Percentiles rank a stretch among this genome's conserved stretches.
Evolutionary conservation across 2,797 vertebrate species (phyloP).

Genomic region (Parambassis ranga): DNA sequence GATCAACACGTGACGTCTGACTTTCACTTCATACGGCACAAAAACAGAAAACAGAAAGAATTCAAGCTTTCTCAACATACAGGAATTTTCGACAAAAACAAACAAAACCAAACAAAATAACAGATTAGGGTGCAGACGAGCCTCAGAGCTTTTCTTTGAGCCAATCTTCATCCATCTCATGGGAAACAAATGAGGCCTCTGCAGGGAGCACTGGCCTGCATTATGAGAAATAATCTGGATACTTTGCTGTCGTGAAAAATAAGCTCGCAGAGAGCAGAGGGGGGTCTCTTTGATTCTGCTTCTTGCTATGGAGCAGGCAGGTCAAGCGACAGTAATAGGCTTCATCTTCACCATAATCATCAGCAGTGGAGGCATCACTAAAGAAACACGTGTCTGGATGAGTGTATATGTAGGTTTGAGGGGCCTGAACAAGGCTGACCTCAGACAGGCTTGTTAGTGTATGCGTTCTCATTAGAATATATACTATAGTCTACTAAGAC

Average conservation of each 20-base stretch:
- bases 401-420: constrained; percentile 11
- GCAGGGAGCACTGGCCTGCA: constrained; percentile 20
- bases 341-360: constrained; percentile 68
- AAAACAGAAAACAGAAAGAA: too few relatives aligned
- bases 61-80: too few relatives aligned
- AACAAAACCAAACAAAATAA: neutral
- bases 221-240: constrained; percentile 32
- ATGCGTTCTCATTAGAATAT: neutral
- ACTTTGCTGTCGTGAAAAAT: constrained; percentile 29
- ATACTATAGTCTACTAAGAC: too few relatives aligned
- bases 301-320: constrained; percentile 46
- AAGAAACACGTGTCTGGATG: constrained; percentile 41
- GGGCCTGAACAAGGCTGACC: constrained; percentile 33
- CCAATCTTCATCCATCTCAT: constrained; percentile 17
- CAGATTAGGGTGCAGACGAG: too few relatives aligned
- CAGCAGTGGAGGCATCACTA: constrained; percentile 31
- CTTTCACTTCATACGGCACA: too few relatives aligned
- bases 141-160: constrained; percentile 33
- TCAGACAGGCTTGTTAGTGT: neutral
- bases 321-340: constrained; percentile 68
- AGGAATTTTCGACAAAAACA: too few relatives aligned
- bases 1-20: too few relatives aligned
- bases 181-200: constrained; percentile 39
- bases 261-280: constrained; percentile 18
- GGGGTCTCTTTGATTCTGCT: constrained; percentile 61